Evolutionary conservation across 2,888 invertebrate genomes (phyloP), one percentile per base, ranked within the genome.

Genomic region (Polydesmus complanatus): DNA sequence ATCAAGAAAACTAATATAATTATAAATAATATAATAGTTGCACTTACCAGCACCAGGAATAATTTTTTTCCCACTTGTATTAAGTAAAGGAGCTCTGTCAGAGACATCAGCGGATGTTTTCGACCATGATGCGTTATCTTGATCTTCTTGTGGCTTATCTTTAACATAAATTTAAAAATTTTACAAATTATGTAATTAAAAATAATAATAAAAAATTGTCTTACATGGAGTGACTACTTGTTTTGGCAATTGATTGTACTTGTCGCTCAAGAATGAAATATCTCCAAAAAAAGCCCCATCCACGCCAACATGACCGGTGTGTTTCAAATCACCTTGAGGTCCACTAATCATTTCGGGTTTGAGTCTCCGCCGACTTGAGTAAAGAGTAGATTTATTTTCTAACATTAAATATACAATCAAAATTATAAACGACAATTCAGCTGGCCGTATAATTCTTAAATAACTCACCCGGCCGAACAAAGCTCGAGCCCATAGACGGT

Each of bases 251-350:
- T 75, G 81, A 74, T 86, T 83, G 72, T 84, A 84, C 79, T 85
- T 71, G 63, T 83, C 82, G 1, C 83, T 83, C 19, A 86, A 77
- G 68, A 85, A 83, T 57, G 83, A 81, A 52, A 98, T 84, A 74
- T 98, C 94, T 1, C 97, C 97, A 74, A 98, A 98, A 71, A 90
- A 90, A 27, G 93, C 92, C 0, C 97, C 97, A 73, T 98, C 97
- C 52, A 94, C 79, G 0, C 97, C 97, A 14, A 98, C 92, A 73
- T 98, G 98, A 8, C 84, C 84, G 0, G 94, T 97, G 73, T 98
- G 98, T 70, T 94, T 90, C 22, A 97, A 82, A 73, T 97, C 96
- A 49, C 93, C 94, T 73, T 96, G 94, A 0, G 98, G 97, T 63
- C 88, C 85, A 55, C 95, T 94, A 70, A 97, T 98, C 94, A 95